Percentiles rank a stretch among this genome's conserved stretches.
Evolutionary conservation across 1,140 invertebrate species (phyloP).

Genomic region (Drosophila parvula): DNA sequence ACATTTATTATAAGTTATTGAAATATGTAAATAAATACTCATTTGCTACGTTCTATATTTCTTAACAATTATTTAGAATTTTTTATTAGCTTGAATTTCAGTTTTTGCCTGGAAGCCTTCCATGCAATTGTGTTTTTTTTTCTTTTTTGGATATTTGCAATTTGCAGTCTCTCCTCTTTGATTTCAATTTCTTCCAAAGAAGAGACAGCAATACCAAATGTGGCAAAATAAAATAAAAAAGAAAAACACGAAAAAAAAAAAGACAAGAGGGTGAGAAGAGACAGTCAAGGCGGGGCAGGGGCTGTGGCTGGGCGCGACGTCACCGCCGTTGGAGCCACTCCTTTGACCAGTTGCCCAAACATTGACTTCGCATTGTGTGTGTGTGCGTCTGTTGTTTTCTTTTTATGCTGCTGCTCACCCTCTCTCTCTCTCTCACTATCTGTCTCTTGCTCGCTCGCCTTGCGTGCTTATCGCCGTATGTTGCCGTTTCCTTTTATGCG

Average conservation of each 20-base stretch:
- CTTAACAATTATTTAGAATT: background rate
- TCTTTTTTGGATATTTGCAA: constrained; percentile 28
- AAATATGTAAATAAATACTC: background rate
- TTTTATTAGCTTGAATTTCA: constrained; percentile 23
- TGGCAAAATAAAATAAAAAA: constrained; percentile 7
- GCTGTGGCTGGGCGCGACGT: constrained; percentile 56
- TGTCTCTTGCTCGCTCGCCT: constrained; percentile 14
- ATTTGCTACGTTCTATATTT: background rate
- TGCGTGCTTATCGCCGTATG: constrained; percentile 41
- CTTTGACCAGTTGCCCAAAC: constrained; percentile 61
- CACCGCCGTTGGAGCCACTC: constrained; percentile 64
- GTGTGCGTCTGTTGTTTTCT: constrained; percentile 49
- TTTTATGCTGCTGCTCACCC: constrained; percentile 52
- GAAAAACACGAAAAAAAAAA: background rate
- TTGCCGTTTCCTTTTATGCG: constrained; percentile 61
- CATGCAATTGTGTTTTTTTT: constrained; percentile 8
- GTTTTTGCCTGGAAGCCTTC: constrained; percentile 8
- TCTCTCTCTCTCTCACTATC: constrained; percentile 26
- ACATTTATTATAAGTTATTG: no score
- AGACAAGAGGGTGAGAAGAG: background rate
- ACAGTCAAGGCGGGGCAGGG: constrained; percentile 14
- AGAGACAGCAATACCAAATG: constrained; percentile 40
- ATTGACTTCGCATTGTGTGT: constrained; percentile 33
- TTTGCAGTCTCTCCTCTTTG: constrained; percentile 22
- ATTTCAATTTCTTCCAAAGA: constrained; percentile 49